A percentile compares a stretch with the other conserved stretches of the same genome.
Evolutionary conservation across 2,113 vertebrate genomes (phyloP).

Genomic region (Natator depressus): DNA sequence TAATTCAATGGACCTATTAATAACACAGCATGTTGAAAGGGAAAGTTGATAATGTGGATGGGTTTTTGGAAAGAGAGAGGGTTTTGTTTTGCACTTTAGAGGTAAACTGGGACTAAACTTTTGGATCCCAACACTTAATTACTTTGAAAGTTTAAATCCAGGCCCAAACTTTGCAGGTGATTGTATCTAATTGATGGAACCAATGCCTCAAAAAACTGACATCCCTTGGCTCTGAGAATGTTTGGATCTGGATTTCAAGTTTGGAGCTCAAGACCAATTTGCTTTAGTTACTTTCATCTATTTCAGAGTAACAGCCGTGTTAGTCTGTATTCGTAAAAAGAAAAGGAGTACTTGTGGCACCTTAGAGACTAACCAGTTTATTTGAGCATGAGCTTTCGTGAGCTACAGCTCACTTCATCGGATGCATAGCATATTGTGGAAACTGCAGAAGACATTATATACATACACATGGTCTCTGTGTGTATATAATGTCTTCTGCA

Average conservation of each 20-base stretch:
- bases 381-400: too few relatives aligned
- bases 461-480: too few relatives aligned
- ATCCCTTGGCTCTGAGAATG: not conserved
- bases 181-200: not conserved
- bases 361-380: too few relatives aligned
- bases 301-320: too few relatives aligned
- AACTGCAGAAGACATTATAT: too few relatives aligned
- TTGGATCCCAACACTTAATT: not conserved
- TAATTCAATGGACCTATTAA: not conserved
- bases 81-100: not conserved
- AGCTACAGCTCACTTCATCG: too few relatives aligned
- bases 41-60: not conserved
- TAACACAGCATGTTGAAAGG: not conserved
- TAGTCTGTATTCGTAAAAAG: too few relatives aligned
- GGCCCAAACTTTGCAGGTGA: not conserved
- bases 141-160: not conserved
- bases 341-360: too few relatives aligned
- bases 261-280: not conserved
- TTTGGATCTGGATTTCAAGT: not conserved
- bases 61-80: not conserved
- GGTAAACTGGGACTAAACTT: too few relatives aligned
- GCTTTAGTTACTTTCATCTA: not conserved
- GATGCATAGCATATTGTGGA: too few relatives aligned
- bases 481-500: too few relatives aligned
- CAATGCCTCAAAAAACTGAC: not conserved